Evolutionary conservation across 2,888 invertebrate species (phyloP).

Genomic region (Trachelus iudaicus): DNA sequence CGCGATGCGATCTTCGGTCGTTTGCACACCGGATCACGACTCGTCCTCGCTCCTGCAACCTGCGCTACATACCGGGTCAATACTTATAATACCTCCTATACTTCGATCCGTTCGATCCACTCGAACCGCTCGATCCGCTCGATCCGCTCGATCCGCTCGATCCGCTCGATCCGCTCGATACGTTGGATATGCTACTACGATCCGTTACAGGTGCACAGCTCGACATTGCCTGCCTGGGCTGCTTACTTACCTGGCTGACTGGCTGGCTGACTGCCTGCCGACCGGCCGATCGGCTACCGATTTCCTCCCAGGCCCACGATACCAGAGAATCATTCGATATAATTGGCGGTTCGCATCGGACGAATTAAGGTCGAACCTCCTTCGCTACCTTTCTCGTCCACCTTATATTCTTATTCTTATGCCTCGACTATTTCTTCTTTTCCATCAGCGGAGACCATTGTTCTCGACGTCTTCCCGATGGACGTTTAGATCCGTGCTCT

Average conservation of each 20-base stretch:
- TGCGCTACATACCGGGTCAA: conserved; percentile 2
- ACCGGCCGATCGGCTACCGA: conserved; percentile 19
- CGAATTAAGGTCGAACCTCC: conserved; percentile 19
- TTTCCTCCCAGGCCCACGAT: conserved; percentile 2
- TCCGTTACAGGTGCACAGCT: conserved; percentile 6
- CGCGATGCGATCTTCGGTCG: conserved; percentile 30
- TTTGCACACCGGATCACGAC: conserved; percentile 56
- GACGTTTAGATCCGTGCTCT: neutral
- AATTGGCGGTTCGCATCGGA: conserved; percentile 27
- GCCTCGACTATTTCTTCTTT: neutral
- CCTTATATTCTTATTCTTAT: neutral
- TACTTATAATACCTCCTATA: neutral
- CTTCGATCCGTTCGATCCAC: neutral
- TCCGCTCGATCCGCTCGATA: neutral
- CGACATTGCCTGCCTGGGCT: neutral
- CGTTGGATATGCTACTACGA: neutral
- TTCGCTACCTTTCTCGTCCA: no score
- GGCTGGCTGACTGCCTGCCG: neutral
- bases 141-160: neutral
- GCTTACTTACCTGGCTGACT: no score
- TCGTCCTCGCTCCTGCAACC: conserved; percentile 55
- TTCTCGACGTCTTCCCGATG: neutral
- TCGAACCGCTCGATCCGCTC: neutral
- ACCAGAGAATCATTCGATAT: conserved; percentile 18
- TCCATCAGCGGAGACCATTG: neutral